phyloP scores from a whole-genome alignment of 2,888 invertebrate genomes.

The Graphium colonna region DNA sequence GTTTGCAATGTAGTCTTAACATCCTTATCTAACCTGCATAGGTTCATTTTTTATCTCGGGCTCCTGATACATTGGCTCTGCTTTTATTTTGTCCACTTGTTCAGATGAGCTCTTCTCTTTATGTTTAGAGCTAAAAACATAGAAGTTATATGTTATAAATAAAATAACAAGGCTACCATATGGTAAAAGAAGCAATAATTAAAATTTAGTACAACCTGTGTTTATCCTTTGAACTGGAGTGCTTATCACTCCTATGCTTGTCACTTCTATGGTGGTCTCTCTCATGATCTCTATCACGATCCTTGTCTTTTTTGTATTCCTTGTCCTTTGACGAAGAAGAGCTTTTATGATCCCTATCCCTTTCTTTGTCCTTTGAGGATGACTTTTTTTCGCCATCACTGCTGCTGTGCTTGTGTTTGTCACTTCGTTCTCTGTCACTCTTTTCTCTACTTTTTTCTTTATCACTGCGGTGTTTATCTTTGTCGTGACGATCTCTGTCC shows the following conservation, averaged over 20 bases:
- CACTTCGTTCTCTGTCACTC: conserved; percentile 37
- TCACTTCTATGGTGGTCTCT: conserved; percentile 59
- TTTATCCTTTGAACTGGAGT: conserved; percentile 78
- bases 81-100: conserved; percentile 55
- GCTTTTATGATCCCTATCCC: conserved; percentile 44
- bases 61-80: conserved; percentile 43
- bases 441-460: conserved; percentile 47
- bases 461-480: conserved; percentile 58
- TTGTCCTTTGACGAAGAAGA: conserved; percentile 65
- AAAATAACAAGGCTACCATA: not conserved
- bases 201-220: conserved; percentile 60
- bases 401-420: conserved; percentile 43
- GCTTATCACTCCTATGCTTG: conserved; percentile 67
- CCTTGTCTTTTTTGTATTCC: conserved; percentile 63
- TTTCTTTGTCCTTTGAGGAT: conserved; percentile 46
- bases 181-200: not conserved
- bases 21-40: conserved; percentile 48
- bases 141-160: conserved; percentile 11
- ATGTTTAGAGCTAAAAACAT: conserved; percentile 37
- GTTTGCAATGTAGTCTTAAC: too few species aligned
- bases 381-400: conserved; percentile 47
- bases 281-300: conserved; percentile 37
- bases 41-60: conserved; percentile 65
- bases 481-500: conserved; percentile 48
- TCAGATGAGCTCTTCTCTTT: conserved; percentile 57